phyloP scores from a whole-genome alignment of 2,888 invertebrate species.

The Drosophila pseudotakahashii region DNA sequence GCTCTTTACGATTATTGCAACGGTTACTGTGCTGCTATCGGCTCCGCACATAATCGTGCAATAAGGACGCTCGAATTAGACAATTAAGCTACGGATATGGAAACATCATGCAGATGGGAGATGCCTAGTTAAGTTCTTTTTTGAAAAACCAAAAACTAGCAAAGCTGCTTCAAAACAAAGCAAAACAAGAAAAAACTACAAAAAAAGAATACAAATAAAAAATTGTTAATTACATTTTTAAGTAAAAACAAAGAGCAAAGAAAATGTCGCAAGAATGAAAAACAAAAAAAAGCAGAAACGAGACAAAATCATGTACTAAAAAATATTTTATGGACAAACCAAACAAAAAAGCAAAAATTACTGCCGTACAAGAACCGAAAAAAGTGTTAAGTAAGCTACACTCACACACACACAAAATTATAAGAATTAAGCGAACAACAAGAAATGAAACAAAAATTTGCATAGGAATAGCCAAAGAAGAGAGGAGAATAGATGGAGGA shows the following conservation, averaged over 20 bases:
- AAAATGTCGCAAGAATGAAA: slow-evolving; percentile 58
- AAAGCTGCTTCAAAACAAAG: slow-evolving; percentile 67
- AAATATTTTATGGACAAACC: slow-evolving; percentile 65
- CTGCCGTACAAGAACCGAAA: slow-evolving; percentile 74
- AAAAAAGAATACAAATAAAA: slow-evolving; percentile 53
- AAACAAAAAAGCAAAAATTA: slow-evolving; percentile 69
- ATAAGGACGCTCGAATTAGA: slow-evolving; percentile 85
- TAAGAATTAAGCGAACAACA: slow-evolving; percentile 40
- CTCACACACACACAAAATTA: slow-evolving; percentile 38
- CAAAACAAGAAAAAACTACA: slow-evolving; percentile 51
- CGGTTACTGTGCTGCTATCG: slow-evolving; percentile 94
- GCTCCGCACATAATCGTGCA: slow-evolving; percentile 98
- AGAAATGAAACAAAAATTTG: slow-evolving; percentile 55
- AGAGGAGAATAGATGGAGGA: no score
- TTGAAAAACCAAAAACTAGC: slow-evolving; percentile 60
- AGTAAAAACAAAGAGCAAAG: slow-evolving; percentile 55
- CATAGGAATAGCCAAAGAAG: slow-evolving; percentile 42
- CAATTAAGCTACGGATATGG: slow-evolving; percentile 57
- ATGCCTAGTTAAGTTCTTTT: slow-evolving; percentile 70
- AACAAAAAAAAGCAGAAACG: slow-evolving; percentile 31
- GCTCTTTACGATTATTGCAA: slow-evolving; percentile 96
- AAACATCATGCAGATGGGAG: slow-evolving; percentile 21
- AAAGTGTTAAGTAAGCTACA: slow-evolving; percentile 65
- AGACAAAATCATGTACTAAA: slow-evolving; percentile 52
- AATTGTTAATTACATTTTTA: slow-evolving; percentile 84